Percentiles rank a stretch among this genome's conserved stretches.
phyloP scores from a whole-genome alignment of 1,140 invertebrate genomes.

The Cotesia typhae region DNA sequence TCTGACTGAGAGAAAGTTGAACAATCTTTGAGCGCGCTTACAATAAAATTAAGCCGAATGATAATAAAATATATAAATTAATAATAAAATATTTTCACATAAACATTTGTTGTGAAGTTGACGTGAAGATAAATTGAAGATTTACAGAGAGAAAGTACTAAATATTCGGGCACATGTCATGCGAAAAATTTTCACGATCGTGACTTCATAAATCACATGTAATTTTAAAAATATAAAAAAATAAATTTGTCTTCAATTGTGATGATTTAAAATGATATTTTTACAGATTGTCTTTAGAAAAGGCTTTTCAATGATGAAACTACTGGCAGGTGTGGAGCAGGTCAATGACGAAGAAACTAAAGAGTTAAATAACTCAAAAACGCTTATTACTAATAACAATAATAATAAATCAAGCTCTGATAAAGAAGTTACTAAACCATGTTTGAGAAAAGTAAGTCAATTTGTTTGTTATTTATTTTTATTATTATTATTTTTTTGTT shows the following conservation, averaged over 20 bases:
- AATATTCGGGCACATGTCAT: no score
- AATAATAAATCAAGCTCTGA: no score
- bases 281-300: background rate
- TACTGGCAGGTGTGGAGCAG: slow-evolving; percentile 62
- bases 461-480: slow-evolving; percentile 3
- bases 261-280: background rate
- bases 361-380: slow-evolving; percentile 46
- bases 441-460: slow-evolving; percentile 33
- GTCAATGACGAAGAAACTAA: slow-evolving; percentile 50
- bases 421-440: slow-evolving; percentile 31
- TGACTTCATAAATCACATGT: no score
- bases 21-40: background rate
- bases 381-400: slow-evolving; percentile 48
- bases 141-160: no score
- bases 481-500: slow-evolving; percentile 2
- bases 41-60: slow-evolving; percentile 11
- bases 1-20: slow-evolving; percentile 15
- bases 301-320: slow-evolving; percentile 60
- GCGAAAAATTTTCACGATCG: no score
- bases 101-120: background rate
- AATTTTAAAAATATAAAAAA: no score
- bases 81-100: background rate
- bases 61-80: background rate
- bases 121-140: no score
- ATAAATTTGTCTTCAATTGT: background rate